Evolutionary conservation across 2,888 invertebrate species (phyloP), one percentile per base, ranked within the genome.

Genomic region (Lasioglossum villosulum): DNA sequence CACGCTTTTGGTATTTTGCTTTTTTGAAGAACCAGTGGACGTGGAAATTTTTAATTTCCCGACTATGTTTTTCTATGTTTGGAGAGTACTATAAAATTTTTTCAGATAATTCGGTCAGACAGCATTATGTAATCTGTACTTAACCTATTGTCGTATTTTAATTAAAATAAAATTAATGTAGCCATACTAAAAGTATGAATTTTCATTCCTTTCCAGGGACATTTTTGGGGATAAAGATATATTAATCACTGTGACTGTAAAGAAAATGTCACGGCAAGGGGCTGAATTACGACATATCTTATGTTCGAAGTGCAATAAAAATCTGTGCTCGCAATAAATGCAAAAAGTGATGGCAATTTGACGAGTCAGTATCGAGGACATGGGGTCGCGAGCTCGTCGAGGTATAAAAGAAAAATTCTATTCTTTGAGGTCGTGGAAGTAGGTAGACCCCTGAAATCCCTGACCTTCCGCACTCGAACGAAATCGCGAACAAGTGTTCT

Each of bases 391-490:
- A 63, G 30, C 16, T 63, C 59, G 59, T 12, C 59, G 59, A 5
- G 59, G 6, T 30, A 30, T 27, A 30, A 30, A 63, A 30, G 63
- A 63, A 63, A 30, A 27, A 63, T 30, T 63, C 30, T 30, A 27
- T 30, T 63, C 14, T 63, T 30, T 30, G 63, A 63, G 30, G 30
- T 72, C 42, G 45, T 42, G 72, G 19, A 72, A 30, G 5, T 45
- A 42, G 72, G 30, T 72, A 27, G 59, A 59, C 59, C 30, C 30
- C 63, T 27, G n/a, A 59, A 59, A 75, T 75, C 42, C 59, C 39
- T 63, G 59, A 42, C 42, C 75, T 63, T 75, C 42, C 39, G 30
- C 78, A 78, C n/a, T 30, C 10, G 34, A 63, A 34, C 34, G n/a
- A 19, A 45, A 73, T 79, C 78, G 27, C 42, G 63, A 45, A 34